phyloP scores from a whole-genome alignment of 2,888 invertebrate species.

The Mythimna impura region DNA sequence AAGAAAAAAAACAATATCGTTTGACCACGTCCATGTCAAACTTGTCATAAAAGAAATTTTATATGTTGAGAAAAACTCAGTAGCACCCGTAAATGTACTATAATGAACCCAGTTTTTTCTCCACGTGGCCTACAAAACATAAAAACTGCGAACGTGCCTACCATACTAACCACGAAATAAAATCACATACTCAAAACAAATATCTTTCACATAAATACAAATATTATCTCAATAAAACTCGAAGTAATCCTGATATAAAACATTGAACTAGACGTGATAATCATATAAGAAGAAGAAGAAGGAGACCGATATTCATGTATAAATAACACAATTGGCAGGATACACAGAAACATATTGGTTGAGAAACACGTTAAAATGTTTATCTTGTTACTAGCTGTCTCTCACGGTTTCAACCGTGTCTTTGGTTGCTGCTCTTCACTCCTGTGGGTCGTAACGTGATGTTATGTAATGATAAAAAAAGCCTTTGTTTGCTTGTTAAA shows the following conservation, averaged over 20 bases:
- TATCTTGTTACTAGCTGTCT: background rate
- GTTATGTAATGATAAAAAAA: too few relatives aligned
- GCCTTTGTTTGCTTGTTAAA: too few relatives aligned
- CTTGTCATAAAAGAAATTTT: background rate
- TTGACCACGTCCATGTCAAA: too few relatives aligned
- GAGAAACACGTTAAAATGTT: background rate
- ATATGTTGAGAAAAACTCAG: background rate
- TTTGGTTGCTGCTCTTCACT: too few relatives aligned
- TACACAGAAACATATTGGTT: slow-evolving; percentile 20
- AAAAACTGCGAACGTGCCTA: background rate
- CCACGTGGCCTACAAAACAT: slow-evolving; percentile 3
- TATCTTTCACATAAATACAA: slow-evolving; percentile 6
- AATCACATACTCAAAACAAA: slow-evolving; percentile 15
- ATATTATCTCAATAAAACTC: slow-evolving; percentile 28
- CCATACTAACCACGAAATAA: slow-evolving; percentile 7
- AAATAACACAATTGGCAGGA: slow-evolving; percentile 37
- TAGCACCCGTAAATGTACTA: slow-evolving; percentile 13
- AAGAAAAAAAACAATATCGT: too few relatives aligned
- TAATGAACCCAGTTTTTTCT: slow-evolving; percentile 4
- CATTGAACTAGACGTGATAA: slow-evolving; percentile 22
- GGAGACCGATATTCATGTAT: slow-evolving; percentile 47
- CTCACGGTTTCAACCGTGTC: too few relatives aligned
- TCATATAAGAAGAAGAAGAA: slow-evolving; percentile 36
- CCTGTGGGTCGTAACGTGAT: too few relatives aligned
- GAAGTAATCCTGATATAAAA: slow-evolving; percentile 6